Evolutionary conservation across 2,888 invertebrate genomes (phyloP), one percentile per base, ranked within the genome.

Genomic region (Leptinotarsa juncta): DNA sequence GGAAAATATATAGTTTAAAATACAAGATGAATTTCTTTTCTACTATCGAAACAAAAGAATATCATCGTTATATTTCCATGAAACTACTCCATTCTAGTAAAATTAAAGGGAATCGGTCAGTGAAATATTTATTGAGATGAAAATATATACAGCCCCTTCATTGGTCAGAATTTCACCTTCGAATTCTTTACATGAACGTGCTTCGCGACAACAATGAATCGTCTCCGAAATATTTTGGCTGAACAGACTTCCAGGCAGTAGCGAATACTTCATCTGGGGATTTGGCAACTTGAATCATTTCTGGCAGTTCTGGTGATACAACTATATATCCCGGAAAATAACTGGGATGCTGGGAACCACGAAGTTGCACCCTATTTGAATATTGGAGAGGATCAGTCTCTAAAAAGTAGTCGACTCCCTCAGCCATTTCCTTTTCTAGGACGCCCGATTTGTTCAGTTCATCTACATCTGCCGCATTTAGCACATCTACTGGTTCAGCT

Each of bases 291-390:
- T 82, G 83, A 18, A 87, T 79, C 4, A 83, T 50, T 23, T 85
- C 84, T 1, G 84, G 83, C 70, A 86, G 81, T n/a, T 85, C 84
- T 4, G 88, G 87, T 49, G 87, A 79, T 4, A 86, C 86, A 23
- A 86, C 77, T 62, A 84, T 80, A 76, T 86, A 88, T 70, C 87
- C 87, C 78, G 87, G 87, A 74, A 88, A 88, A 86, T 87, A 88
- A n/a, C 81, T 70, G 3, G 88, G 88, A 42, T 79, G 79, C 62
- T 84, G 82, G 2, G 85, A 82, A 10, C 88, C 88, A 32, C 88
- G 81, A 26, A 88, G 78, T 71, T 88, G 88, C 4, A 87, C 84
- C 72, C 83, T 83, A 15, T 85, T 86, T 60, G 81, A 79, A 74
- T 85, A 86, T 42, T 82, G 83, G 4, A 86, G 82, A 12, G 85